These are phyloP conservation scores for Congeria kusceri DNA, from an alignment of 2,888 invertebrate species.

Conservation along the genomic window DNA sequence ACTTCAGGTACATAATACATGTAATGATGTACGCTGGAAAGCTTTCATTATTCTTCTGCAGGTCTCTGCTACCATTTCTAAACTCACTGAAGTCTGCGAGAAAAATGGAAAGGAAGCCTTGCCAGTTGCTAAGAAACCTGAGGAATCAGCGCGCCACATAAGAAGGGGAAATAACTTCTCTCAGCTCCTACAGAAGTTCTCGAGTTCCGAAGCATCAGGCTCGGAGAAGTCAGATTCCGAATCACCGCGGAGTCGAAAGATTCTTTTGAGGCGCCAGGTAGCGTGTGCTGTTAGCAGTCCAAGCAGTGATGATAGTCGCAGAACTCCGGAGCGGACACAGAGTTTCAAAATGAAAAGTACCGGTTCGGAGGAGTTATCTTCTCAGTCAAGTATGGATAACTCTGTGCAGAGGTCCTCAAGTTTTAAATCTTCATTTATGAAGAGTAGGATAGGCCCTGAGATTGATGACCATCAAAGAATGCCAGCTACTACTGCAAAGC, in stretches of 20 bases:
- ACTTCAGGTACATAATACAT: no score
- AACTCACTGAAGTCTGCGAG: slow-evolving; percentile 62
- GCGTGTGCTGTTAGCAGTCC: slow-evolving; percentile 69
- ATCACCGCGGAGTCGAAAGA: slow-evolving; percentile 57
- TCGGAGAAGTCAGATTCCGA: slow-evolving; percentile 72
- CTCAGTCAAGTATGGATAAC: slow-evolving; percentile 32
- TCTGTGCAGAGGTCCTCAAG: slow-evolving; percentile 72
- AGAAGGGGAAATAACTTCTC: slow-evolving; percentile 73
- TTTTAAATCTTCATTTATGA: slow-evolving; percentile 78
- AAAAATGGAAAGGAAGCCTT: slow-evolving; percentile 45
- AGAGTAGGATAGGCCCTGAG: slow-evolving; percentile 63
- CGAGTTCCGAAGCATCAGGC: slow-evolving; percentile 74
- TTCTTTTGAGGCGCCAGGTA: slow-evolving; percentile 66
- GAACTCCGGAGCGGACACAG: slow-evolving; percentile 82
- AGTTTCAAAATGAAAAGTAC: slow-evolving; percentile 79
- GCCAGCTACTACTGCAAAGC: slow-evolving; percentile 57
- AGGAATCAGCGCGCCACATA: slow-evolving; percentile 62
- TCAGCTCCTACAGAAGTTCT: slow-evolving; percentile 77
- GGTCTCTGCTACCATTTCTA: slow-evolving; percentile 68
- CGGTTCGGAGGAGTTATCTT: slow-evolving; percentile 86
- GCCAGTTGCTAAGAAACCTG: slow-evolving; percentile 36
- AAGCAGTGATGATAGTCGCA: slow-evolving; percentile 68
- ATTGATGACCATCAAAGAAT: slow-evolving; percentile 47
- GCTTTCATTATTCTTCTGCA: slow-evolving; percentile 14
- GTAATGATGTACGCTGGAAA: no score